A percentile compares a stretch with the other conserved stretches of the same genome.
These are phyloP conservation scores for Corapipo altera DNA, from an alignment of 2,113 vertebrate genomes.

Conservation along the genomic window DNA sequence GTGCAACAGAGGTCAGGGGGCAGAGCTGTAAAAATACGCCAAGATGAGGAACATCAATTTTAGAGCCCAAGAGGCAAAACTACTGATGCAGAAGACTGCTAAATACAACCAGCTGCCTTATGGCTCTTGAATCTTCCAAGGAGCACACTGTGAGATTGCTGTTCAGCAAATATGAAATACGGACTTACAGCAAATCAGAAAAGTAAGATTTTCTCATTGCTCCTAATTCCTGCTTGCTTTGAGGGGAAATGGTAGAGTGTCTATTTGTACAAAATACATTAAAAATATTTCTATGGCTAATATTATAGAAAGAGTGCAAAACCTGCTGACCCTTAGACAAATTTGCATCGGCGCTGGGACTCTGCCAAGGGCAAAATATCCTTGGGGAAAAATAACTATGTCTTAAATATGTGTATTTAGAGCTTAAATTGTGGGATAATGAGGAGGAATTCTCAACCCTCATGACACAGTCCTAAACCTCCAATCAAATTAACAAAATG, in stretches of 20 bases:
- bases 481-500: not conserved
- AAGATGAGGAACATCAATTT: constrained; percentile 5
- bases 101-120: constrained; percentile 38
- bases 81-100: constrained; percentile 17
- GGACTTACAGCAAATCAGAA: not conserved
- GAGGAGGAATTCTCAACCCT: not conserved
- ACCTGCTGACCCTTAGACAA: not conserved
- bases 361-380: not conserved
- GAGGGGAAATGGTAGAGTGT: fast-evolving
- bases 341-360: not conserved
- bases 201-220: not conserved
- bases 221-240: not conserved
- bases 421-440: not conserved
- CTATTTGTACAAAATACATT: not conserved
- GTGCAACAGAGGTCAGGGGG: not conserved
- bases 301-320: not conserved
- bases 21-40: not conserved
- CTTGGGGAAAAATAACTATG: not conserved
- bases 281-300: not conserved
- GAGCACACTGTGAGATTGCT: not conserved
- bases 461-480: not conserved
- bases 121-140: not conserved
- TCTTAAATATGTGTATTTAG: not conserved
- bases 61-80: constrained; percentile 12
- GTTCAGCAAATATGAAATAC: not conserved